Evolutionary conservation across 2,888 invertebrate genomes (phyloP).

Genomic region (Dasysyrphus albostriatus): DNA sequence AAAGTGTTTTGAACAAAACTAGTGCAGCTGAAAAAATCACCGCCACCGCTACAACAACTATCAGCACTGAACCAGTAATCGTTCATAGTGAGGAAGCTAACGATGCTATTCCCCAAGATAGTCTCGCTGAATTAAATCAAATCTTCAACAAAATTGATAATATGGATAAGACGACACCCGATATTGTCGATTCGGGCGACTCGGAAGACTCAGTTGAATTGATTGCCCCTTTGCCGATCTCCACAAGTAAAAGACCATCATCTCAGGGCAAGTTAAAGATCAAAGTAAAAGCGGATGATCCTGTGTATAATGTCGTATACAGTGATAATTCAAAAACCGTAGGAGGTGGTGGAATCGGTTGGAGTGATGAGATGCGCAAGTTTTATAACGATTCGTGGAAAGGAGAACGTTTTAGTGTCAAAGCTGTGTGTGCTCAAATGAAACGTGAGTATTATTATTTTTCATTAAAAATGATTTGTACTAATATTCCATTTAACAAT

Average conservation of each 20-base stretch:
- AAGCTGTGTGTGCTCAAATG: conserved; percentile 86
- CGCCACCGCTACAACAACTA: neutral
- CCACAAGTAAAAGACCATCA: neutral
- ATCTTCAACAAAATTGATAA: conserved; percentile 77
- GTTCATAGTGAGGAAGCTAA: conserved; percentile 29
- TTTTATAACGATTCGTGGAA: conserved; percentile 89
- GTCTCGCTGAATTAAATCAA: conserved; percentile 69
- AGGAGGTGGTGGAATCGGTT: conserved; percentile 78
- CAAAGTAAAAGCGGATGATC: conserved; percentile 57
- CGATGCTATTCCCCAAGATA: conserved; percentile 74
- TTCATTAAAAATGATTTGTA: neutral
- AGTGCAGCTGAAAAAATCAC: neutral
- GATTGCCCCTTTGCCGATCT: conserved; percentile 42
- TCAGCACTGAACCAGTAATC: neutral
- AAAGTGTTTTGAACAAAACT: conserved; percentile 77
- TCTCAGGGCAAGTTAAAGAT: neutral
- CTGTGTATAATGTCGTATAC: conserved; percentile 62
- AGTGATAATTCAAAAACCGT: conserved; percentile 52
- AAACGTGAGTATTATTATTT: conserved; percentile 85
- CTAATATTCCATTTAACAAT: neutral
- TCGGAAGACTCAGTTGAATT: conserved; percentile 59
- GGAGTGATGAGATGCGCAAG: conserved; percentile 86
- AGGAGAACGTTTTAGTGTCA: conserved; percentile 87
- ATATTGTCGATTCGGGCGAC: conserved; percentile 44
- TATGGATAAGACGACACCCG: conserved; percentile 40